Conservation (phyloP, 2,797 vertebrate genomes). For the Falco berigora region DNA sequence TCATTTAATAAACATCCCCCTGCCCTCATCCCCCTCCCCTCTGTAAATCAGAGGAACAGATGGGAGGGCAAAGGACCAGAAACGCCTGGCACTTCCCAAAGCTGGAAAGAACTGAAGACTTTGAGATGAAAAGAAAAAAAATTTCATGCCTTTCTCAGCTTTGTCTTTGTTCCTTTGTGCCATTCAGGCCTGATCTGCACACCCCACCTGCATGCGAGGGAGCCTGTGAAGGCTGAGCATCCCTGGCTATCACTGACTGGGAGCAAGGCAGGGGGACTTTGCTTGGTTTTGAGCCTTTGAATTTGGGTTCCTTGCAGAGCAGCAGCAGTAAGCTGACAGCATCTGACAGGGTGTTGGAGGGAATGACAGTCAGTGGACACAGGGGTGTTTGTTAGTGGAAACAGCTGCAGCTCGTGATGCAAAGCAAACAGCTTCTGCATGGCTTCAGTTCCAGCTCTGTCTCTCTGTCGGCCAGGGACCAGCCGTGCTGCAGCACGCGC, state of each 20-base stretch:
- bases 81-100: background rate
- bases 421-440: background rate
- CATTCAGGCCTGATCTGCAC: background rate
- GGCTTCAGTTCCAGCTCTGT: constrained; percentile 9
- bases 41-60: constrained; percentile 6
- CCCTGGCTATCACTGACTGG: background rate
- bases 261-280: background rate
- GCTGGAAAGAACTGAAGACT: background rate
- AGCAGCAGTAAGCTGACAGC: background rate
- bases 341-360: background rate
- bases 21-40: background rate
- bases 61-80: constrained; percentile 2
- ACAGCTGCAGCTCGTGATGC: background rate
- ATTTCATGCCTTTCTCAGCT: background rate
- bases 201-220: background rate
- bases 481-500: background rate
- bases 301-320: background rate
- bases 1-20: background rate
- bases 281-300: background rate
- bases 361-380: background rate
- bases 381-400: background rate
- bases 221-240: background rate
- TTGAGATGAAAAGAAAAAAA: background rate
- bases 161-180: background rate
- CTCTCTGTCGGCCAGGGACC: background rate